Base-by-base conservation (phyloP, 1,140 invertebrate genomes). In the Nephila pilipes region DNA sequence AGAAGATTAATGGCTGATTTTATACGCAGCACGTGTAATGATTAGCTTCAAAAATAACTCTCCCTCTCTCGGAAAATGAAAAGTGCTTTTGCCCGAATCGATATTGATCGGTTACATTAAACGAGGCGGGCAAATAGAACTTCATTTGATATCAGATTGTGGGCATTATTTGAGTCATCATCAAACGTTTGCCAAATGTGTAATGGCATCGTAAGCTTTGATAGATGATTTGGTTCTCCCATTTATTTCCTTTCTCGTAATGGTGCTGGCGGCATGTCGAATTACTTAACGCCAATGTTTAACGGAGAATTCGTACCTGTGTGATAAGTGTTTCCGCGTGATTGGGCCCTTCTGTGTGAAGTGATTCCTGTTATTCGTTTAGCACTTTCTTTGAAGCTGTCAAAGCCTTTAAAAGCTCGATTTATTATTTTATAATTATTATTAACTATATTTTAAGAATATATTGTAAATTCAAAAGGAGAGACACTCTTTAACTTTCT, bases 21-120 rank as follows among this genome's bases (percentile, higher is more conserved):
- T 22, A 69, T 69, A 65, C 63, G 22, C 29, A 29, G 25, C 36
- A 55, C 58, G n/a, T 46, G 36, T 88, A 88, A 88, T 88, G 87
- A 75, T 69, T 75, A 32, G 87, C 87, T 88, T 65, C 63, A 54
- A 75, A 88, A 88, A 88, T 88, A 88, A 88, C 87, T 88, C 63
- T 69, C 65, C 32, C 69, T 29, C 58, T 60, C 57, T 75, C 87
- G 22, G 3, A 54, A 75, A 88, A 88, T 88, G 87, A 88, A 88
- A 88, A 88, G 87, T 87, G 85, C 29, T 54, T 55, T 55, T 46
- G 12, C 32, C 18, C 18, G 18, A 88, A 88, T 88, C 87, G 60
- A 88, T 88, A 88, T 69, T 69, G 87, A 88, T 57, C 36, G 60
- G n/a, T 20, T 54, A 22, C 63, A 88, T 18, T 69, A 36, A 75